These are phyloP conservation scores for Asobara japonica DNA, from an alignment of 1,140 invertebrate genomes.

Conservation along the genomic window DNA sequence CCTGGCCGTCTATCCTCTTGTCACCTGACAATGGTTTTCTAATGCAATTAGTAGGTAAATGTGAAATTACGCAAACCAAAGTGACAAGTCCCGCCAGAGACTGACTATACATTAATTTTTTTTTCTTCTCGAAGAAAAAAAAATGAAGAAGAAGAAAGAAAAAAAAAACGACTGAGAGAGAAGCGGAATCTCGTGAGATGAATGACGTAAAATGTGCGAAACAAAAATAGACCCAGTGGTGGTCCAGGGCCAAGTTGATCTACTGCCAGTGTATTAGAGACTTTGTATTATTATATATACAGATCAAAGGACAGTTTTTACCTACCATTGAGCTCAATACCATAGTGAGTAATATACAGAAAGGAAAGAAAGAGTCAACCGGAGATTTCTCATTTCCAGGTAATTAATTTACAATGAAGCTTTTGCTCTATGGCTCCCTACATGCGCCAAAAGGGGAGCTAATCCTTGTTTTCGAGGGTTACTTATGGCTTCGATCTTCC, in stretches of 20 bases:
- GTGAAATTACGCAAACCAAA: constrained; percentile 33
- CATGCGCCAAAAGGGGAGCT: constrained; percentile 37
- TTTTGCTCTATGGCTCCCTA: constrained; percentile 39
- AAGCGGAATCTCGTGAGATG: constrained; percentile 8
- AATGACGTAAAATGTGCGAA: constrained; percentile 6
- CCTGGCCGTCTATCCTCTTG: not conserved
- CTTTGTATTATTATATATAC: not conserved
- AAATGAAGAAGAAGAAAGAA: no score
- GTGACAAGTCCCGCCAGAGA: not conserved
- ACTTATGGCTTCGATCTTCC: constrained; percentile 54
- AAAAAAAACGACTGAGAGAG: no score
- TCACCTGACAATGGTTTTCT: constrained; percentile 37
- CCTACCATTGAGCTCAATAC: constrained; percentile 54
- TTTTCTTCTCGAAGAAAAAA: not conserved
- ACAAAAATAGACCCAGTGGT: constrained; percentile 2
- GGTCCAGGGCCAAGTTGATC: constrained; percentile 11
- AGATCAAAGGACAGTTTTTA: constrained; percentile 63
- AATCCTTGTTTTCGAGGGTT: constrained; percentile 55
- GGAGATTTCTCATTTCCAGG: constrained; percentile 68
- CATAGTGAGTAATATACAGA: constrained; percentile 16
- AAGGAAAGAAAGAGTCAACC: constrained; percentile 52
- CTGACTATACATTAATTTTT: not conserved
- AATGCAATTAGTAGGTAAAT: constrained; percentile 32
- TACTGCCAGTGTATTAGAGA: not conserved
- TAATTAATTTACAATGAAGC: constrained; percentile 69